Conservation (phyloP, 2,113 vertebrate species). For the Microcebus murinus region DNA sequence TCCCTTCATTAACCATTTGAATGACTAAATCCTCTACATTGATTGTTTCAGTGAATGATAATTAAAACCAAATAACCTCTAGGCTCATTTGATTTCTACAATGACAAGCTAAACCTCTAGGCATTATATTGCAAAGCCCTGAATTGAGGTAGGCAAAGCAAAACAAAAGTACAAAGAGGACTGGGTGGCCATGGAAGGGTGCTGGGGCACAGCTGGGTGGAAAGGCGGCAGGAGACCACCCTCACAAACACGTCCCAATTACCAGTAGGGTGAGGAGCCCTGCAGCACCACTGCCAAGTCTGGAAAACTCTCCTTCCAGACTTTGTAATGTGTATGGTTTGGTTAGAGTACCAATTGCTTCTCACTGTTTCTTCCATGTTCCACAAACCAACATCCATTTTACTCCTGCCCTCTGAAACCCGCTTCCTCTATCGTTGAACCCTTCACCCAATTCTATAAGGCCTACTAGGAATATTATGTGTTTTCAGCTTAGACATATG, state of each 20-base stretch:
- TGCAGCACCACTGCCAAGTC: background rate
- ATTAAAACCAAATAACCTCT: constrained; percentile 85
- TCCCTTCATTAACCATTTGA: constrained; percentile 82
- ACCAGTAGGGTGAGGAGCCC: background rate
- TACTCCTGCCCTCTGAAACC: background rate
- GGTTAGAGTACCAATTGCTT: background rate
- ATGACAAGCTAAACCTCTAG: constrained; percentile 47
- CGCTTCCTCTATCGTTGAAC: background rate
- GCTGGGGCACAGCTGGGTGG: background rate
- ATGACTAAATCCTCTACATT: constrained; percentile 82
- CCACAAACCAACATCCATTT: background rate
- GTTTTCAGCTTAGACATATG: too few species aligned
- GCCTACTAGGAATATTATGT: background rate
- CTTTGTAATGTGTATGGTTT: background rate
- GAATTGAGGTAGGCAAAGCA: constrained; percentile 15
- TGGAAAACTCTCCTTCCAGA: background rate
- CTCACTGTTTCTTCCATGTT: background rate
- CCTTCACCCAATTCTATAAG: background rate
- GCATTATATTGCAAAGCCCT: constrained; percentile 27
- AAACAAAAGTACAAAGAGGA: background rate
- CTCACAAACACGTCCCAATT: background rate
- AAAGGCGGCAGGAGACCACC: background rate
- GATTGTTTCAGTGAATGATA: constrained; percentile 82
- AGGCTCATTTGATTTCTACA: constrained; percentile 74
- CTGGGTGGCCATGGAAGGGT: background rate